Evolutionary conservation across 2,888 invertebrate genomes (phyloP).

Genomic region (Synanthedon myopaeformis): DNA sequence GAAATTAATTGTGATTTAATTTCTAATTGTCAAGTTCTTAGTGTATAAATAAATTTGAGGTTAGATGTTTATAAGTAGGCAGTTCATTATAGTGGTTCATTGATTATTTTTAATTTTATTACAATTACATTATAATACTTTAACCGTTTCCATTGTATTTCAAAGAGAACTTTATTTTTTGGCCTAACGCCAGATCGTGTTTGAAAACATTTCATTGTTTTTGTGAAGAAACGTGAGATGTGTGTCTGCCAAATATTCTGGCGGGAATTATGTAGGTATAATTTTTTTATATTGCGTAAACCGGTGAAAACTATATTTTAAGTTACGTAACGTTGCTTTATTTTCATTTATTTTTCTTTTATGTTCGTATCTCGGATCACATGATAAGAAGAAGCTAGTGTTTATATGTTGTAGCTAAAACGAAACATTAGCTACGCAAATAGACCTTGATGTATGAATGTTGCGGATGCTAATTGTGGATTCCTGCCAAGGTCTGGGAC

Average conservation of each 20-base stretch:
- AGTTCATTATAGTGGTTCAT: neutral
- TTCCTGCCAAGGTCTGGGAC: slow-evolving; percentile 62
- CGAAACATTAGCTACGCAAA: slow-evolving; percentile 13
- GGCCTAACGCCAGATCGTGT: slow-evolving; percentile 46
- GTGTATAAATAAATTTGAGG: neutral
- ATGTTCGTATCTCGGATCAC: slow-evolving; percentile 9
- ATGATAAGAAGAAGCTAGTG: neutral
- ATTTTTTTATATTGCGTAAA: slow-evolving; percentile 28
- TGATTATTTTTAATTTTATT: neutral
- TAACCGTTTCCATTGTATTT: neutral
- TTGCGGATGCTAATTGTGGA: slow-evolving; percentile 44
- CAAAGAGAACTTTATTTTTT: slow-evolving; percentile 23
- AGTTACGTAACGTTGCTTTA: slow-evolving; percentile 32
- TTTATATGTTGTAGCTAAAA: neutral
- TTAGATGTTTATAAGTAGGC: neutral
- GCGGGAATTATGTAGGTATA: slow-evolving; percentile 19
- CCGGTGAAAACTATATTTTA: slow-evolving; percentile 15
- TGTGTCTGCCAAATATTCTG: slow-evolving; percentile 28
- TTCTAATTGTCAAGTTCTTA: neutral
- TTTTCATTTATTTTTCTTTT: neutral
- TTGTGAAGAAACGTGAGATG: slow-evolving; percentile 23
- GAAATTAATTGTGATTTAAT: neutral
- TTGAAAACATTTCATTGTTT: slow-evolving; percentile 61
- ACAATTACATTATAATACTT: neutral
- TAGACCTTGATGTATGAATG: slow-evolving; percentile 24